phyloP scores from a whole-genome alignment of 2,888 invertebrate genomes.

The Meteorus colon region DNA sequence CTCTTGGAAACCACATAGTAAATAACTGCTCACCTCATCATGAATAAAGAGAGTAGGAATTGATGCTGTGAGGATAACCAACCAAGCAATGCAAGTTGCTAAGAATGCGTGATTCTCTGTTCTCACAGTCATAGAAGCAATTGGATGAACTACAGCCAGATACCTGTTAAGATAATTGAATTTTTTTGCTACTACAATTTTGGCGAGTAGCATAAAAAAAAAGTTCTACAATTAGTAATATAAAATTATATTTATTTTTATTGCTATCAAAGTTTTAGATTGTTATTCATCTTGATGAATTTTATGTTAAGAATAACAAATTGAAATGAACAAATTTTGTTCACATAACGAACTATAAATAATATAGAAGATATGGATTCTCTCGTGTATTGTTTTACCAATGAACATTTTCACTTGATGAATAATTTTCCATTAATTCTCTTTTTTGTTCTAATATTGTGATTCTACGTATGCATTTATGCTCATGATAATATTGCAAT shows the following conservation, averaged over 20 bases:
- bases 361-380: no score
- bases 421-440: neutral
- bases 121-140: slow-evolving; percentile 88
- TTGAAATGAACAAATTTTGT: no score
- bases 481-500: neutral
- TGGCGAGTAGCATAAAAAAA: no score
- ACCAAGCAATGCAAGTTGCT: slow-evolving; percentile 87
- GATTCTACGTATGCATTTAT: neutral
- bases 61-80: slow-evolving; percentile 85
- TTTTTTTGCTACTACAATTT: neutral
- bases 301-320: no score
- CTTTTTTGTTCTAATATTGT: neutral
- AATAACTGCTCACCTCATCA: slow-evolving; percentile 80
- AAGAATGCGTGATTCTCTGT: slow-evolving; percentile 87
- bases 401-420: no score
- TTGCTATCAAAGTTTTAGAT: no score
- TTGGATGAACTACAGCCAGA: slow-evolving; percentile 94
- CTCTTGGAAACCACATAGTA: slow-evolving; percentile 30
- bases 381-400: no score
- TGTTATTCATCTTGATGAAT: no score
- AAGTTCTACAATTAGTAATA: no score
- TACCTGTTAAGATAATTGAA: slow-evolving; percentile 73
- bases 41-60: slow-evolving; percentile 86
- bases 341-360: no score
- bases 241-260: no score